Evolutionary conservation across 2,113 vertebrate species (phyloP).

Genomic region (Genyomyrus donnyi): DNA sequence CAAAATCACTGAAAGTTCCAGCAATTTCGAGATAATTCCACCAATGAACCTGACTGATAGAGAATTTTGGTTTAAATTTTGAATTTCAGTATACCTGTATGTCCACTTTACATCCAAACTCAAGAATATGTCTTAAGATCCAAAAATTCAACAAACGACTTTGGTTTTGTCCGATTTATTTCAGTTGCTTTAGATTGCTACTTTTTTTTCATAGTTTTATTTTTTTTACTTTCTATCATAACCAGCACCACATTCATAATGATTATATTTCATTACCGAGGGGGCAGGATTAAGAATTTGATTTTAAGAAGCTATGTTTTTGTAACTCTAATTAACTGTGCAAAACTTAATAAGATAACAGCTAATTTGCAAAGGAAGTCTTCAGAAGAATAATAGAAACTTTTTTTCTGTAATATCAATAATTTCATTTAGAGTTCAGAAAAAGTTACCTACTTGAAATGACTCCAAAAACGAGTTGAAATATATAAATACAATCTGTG

Average conservation of each 20-base stretch:
- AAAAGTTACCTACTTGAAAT: conserved; percentile 74
- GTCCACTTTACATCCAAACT: neutral
- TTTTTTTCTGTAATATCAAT: neutral
- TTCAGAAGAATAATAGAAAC: neutral
- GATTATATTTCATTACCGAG: neutral
- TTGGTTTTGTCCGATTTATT: neutral
- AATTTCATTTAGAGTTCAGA: neutral
- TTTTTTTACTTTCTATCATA: neutral
- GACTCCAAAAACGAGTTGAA: conserved; percentile 97
- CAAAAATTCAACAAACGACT: neutral
- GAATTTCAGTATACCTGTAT: neutral
- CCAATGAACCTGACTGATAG: neutral
- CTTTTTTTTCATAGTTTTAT: neutral
- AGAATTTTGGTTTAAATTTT: neutral
- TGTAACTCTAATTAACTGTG: neutral
- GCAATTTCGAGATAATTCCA: neutral
- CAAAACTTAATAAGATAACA: neutral
- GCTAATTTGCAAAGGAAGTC: neutral
- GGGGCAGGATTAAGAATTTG: neutral
- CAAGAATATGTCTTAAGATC: neutral
- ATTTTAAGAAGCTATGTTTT: neutral
- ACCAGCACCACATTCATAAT: neutral
- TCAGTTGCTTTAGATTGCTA: neutral
- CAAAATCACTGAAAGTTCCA: neutral
- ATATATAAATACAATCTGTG: conserved; percentile 91